Base-by-base conservation (phyloP, 2,113 vertebrate genomes). In the Kryptolebias marmoratus region DNA sequence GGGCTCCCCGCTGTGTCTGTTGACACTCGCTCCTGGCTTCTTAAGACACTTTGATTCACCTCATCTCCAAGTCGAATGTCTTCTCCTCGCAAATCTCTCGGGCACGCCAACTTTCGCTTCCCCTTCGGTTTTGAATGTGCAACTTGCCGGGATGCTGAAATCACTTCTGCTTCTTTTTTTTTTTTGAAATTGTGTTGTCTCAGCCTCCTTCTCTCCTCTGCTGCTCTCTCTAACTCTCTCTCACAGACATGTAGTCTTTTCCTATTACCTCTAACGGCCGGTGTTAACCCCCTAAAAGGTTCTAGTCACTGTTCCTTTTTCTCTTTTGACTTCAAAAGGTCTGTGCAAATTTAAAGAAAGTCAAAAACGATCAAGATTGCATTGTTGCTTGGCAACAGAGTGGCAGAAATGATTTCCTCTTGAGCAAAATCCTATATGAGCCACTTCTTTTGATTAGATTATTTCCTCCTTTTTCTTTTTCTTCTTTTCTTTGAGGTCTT, bases 381-480 rank as follows among this genome's bases (percentile, higher is more conserved):
- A 77, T 83, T 82, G 92, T 92, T 93, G 92, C 93, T 83, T 89
- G 78, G 93, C 90, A 94, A 94, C 92, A 62, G 79, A 78, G 71
- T 56, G 54, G 68, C 68, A 78, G 53, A 81, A 88, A 81, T 74
- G 2, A 87, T 75, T 61, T 72, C 55, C 74, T 86, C 69, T 61
- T 61, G 56, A 71, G 73, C 67, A 63, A 81, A 83, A 80, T 87
- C 10, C 5, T 6, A 42, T 9, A 9, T 42, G 7, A 36, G 32
- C 32, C 32, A 36, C 32, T 88, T 88, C 66, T 87, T 88, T 84
- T 81, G 65, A 85, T 85, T 81, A 45, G 52, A 60, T 83, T 68
- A 76, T 75, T 80, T 71, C 67, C 64, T 65, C 36, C 15, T 48
- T 50, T 50, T 50, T 50, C 15, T 50, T 50, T 50, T 50, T 18